Evolutionary conservation across 2,888 invertebrate genomes (phyloP), one percentile per base, ranked within the genome.

Genomic region (Cryptus viduatorius): DNA sequence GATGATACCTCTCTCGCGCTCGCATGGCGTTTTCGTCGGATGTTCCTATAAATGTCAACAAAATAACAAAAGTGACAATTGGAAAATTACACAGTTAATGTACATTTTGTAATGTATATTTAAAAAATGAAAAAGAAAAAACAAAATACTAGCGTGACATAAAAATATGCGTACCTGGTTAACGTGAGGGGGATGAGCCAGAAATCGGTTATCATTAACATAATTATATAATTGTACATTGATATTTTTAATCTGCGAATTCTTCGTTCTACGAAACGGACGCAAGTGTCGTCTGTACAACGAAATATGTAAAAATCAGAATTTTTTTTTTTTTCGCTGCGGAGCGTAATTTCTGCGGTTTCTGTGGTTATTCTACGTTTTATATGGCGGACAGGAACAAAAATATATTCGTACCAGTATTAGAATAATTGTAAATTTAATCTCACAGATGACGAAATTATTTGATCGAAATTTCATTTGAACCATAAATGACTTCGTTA

Each of bases 31-130:
- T 29, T 29, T 19, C 68, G 29, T 24, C 77, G 88, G 89, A 90
- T 89, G 90, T 90, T 90, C 90, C 90, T 90, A 90, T 85, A 31
- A 68, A 82, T 73, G 64, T 24, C 76, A 19, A 76, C 16, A 24
- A 46, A 67, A 72, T 19, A 50, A 76, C 8, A 19, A 67, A 78
- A 48, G 31, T 68, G 37, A 53, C 50, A 65, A 64, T 65, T 76
- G 29, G 46, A 65, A 71, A 42, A 16, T 68, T 46, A 12, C 8
- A 53, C 10, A 37, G 64, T 48, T 75, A 31, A 29, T 48, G 75
- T 37, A 75, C 75, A 48, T 64, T 64, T 29, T 37, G n/a, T 3
- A 31, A 64, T 42, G 75, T 73, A 24, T 16, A 71, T 50, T 69
- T 31, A 29, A 64, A 53, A 42, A 59, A 56, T n/a, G 48, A 29